Percentiles rank a stretch among this genome's conserved stretches.
These are phyloP conservation scores for Chroicocephalus ridibundus DNA, from an alignment of 2,113 vertebrate species.

Conservation along the genomic window DNA sequence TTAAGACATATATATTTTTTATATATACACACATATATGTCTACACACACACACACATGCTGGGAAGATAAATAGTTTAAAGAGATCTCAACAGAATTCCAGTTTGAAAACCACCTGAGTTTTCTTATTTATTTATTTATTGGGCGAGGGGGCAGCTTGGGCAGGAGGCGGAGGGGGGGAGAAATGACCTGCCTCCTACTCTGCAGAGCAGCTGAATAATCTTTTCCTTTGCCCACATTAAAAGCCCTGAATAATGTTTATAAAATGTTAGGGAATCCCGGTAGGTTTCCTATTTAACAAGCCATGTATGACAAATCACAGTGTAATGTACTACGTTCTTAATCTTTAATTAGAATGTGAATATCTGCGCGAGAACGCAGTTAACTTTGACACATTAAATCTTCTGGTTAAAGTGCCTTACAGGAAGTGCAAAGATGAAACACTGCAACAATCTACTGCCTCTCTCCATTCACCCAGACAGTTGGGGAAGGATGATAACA, in stretches of 20 bases:
- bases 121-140: slow-evolving; percentile 55
- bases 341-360: slow-evolving; percentile 93
- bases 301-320: slow-evolving; percentile 92
- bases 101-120: slow-evolving; percentile 23
- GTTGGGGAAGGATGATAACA: slow-evolving; percentile 86
- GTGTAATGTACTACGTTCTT: slow-evolving; percentile 90
- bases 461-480: slow-evolving; percentile 86
- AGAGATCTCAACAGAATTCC: slow-evolving; percentile 18
- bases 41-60: not conserved
- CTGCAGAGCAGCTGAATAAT: slow-evolving; percentile 74
- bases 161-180: not conserved
- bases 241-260: slow-evolving; percentile 85
- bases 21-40: not conserved
- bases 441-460: slow-evolving; percentile 81
- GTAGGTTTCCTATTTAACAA: slow-evolving; percentile 90
- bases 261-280: slow-evolving; percentile 88
- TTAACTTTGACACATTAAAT: slow-evolving; percentile 92
- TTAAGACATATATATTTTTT: slow-evolving; percentile 9
- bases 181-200: slow-evolving; percentile 59
- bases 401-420: slow-evolving; percentile 91
- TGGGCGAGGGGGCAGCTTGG: not conserved
- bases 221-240: slow-evolving; percentile 80
- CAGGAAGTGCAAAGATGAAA: slow-evolving; percentile 86
- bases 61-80: slow-evolving; percentile 45
- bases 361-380: slow-evolving; percentile 85